Base-by-base conservation (phyloP, 2,113 vertebrate species). In the Mastomys coucha region DNA sequence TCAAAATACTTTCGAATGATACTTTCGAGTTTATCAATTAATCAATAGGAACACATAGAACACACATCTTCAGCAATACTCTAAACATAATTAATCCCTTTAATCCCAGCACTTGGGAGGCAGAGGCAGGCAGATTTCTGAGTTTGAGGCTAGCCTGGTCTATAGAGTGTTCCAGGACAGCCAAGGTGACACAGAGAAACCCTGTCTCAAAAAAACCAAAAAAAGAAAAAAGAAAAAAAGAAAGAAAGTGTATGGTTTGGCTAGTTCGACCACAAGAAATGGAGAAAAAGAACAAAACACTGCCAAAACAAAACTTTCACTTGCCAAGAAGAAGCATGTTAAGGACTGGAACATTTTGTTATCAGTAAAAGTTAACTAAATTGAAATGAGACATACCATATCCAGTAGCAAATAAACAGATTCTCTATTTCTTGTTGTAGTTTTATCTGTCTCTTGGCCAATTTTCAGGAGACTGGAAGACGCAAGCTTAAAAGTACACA, bases 401-500 rank as follows among this genome's bases (percentile, higher is more conserved):
- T 99, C 99, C 97, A 99, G 99, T 94, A 99, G 99, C 97, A 99
- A 99, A 98, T 99, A 99, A 94, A 99, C 99, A 91, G 99, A 99
- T 97, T 99, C 99, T 98, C 99, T 98, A 98, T 99, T 99, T 73
- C 99, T 99, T 82, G 99, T 99, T 85, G 99, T 99, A 96, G 99
- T 99, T 99, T 99, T 99, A 98, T 99, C 99, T 0, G 99, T 99
- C 97, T 99, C 99, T 97, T 99, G 99, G 80, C 99, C 99, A 91
- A 99, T 99, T 99, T 99, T 99, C 98, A 99, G 98, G 87, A 99
- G 98, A 98, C 99, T 99, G 96, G 99, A 99, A 0, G 99, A 99
- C 86, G 99, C 99, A 98, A 99, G 99, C 99, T 99, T 97, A 17
- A 88, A 96, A 97, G 95, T 58, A 91, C n/a, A 92, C 19, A 33